Percentiles rank a stretch among this genome's conserved stretches.
phyloP scores from a whole-genome alignment of 2,888 invertebrate genomes.

The Pandemis cinnamomeana region DNA sequence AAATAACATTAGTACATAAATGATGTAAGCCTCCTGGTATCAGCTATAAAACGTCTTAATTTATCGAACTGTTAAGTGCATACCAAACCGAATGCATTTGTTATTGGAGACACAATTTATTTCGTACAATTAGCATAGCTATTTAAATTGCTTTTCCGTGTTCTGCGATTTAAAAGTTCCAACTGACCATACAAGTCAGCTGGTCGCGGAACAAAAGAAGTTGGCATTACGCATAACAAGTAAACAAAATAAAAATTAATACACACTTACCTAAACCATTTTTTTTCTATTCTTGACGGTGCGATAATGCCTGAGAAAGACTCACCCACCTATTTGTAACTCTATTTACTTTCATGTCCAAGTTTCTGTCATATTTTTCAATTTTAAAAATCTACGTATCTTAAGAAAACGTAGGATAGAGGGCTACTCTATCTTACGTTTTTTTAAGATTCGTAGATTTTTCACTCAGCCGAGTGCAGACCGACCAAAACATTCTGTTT shows the following conservation, averaged over 20 bases:
- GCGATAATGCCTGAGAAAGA: background rate
- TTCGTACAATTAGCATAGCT: constrained; percentile 61
- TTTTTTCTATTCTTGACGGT: background rate
- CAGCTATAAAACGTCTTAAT: constrained; percentile 19
- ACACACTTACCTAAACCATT: too few relatives aligned
- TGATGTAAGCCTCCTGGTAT: background rate
- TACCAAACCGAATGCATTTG: constrained; percentile 27
- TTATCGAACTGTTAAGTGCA: constrained; percentile 29
- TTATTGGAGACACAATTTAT: constrained; percentile 29
- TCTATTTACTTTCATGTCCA: background rate
- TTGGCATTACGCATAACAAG: constrained; percentile 14
- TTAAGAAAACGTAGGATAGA: too few relatives aligned
- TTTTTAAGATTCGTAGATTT: too few relatives aligned
- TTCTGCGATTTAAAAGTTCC: constrained; percentile 42
- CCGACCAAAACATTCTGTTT: too few relatives aligned
- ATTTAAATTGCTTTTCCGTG: constrained; percentile 63
- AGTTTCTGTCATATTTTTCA: background rate
- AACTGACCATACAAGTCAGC: constrained; percentile 36
- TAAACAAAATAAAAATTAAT: too few relatives aligned
- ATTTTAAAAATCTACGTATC: too few relatives aligned
- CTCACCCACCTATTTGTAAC: background rate
- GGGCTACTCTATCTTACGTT: too few relatives aligned
- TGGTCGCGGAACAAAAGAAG: constrained; percentile 34
- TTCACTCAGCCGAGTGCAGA: too few relatives aligned
- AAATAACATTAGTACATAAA: background rate